These are phyloP conservation scores for Mellilla xanthometata DNA, from an alignment of 2,888 invertebrate genomes.

Conservation along the genomic window DNA sequence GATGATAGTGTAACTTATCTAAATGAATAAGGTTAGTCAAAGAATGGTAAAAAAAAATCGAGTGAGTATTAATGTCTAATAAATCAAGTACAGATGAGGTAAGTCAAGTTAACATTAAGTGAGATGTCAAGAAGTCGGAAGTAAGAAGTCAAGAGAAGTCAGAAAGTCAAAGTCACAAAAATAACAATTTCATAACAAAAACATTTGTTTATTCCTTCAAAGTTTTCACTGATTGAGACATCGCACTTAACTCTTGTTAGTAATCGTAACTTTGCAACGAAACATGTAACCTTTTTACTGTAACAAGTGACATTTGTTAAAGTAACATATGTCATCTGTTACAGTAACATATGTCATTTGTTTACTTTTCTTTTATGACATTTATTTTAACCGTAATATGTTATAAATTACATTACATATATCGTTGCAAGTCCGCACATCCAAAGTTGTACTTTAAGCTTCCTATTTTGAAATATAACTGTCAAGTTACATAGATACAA, in stretches of 20 bases:
- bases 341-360: conserved; percentile 16
- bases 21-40: conserved; percentile 36
- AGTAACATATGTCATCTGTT: conserved; percentile 21
- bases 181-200: conserved; percentile 54
- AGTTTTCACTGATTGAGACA: conserved; percentile 57
- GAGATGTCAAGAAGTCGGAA: conserved; percentile 68
- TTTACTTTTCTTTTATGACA: too few species aligned
- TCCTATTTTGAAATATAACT: conserved; percentile 51
- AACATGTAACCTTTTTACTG: conserved; percentile 30
- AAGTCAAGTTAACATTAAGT: conserved; percentile 56
- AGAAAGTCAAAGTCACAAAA: conserved; percentile 37
- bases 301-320: conserved; percentile 9
- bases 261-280: conserved; percentile 33
- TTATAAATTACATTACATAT: conserved; percentile 21
- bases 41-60: conserved; percentile 23
- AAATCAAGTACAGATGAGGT: conserved; percentile 37
- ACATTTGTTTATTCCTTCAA: conserved; percentile 56
- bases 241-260: conserved; percentile 73
- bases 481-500: conserved; percentile 40
- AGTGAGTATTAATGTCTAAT: conserved; percentile 21
- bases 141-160: conserved; percentile 25
- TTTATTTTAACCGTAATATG: too few species aligned
- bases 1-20: conserved; percentile 11
- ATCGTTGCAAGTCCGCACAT: conserved; percentile 31
- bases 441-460: conserved; percentile 39